A percentile compares a stretch with the other conserved stretches of the same genome.
phyloP scores from a whole-genome alignment of 2,797 vertebrate genomes.

The Myioborus miniatus region DNA sequence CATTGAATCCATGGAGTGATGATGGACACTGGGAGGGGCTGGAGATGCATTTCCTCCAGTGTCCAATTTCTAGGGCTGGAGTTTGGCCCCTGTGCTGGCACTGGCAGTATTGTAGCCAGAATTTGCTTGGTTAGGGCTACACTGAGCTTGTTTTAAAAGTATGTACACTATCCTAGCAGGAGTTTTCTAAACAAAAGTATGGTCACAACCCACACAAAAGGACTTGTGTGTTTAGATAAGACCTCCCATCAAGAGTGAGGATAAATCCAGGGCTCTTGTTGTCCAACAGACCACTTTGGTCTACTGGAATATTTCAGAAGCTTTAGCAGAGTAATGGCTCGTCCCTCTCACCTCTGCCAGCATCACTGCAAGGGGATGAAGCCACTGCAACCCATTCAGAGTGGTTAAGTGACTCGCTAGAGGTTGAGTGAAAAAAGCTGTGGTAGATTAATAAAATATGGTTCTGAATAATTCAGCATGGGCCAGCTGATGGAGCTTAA shows the following conservation, averaged over 20 bases:
- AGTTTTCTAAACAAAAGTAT: neutral
- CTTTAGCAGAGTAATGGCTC: neutral
- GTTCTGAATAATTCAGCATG: neutral
- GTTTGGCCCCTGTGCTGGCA: neutral
- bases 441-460: slow-evolving; percentile 41
- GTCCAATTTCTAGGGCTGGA: neutral
- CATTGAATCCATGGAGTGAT: accelerated
- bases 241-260: neutral
- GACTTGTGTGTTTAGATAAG: neutral
- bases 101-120: neutral
- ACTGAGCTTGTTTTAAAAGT: neutral
- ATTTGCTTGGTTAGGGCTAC: neutral
- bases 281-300: neutral
- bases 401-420: slow-evolving; percentile 1
- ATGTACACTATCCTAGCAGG: neutral
- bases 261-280: neutral
- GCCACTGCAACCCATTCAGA: neutral
- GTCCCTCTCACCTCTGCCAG: neutral
- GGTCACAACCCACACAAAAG: neutral
- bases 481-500: neutral
- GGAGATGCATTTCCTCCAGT: neutral
- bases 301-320: neutral
- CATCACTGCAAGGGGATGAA: neutral
- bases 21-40: neutral
- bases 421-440: neutral